Evolutionary conservation across 2,888 invertebrate genomes (phyloP).

Genomic region (Tholera decimalis): DNA sequence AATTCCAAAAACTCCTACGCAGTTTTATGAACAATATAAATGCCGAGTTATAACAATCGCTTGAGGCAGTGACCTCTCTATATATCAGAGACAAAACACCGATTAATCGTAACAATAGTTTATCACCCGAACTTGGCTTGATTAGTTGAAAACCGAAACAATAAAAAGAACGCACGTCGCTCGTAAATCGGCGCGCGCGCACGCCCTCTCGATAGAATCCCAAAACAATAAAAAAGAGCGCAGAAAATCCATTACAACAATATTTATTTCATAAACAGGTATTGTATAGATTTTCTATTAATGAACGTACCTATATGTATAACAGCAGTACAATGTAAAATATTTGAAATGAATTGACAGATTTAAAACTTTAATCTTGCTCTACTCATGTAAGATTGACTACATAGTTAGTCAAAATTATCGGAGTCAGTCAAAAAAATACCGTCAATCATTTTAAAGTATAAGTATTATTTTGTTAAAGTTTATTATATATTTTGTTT

Average conservation of each 20-base stretch:
- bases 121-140: conserved; percentile 60
- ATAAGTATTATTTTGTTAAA: neutral
- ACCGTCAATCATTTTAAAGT: neutral
- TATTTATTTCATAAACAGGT: neutral
- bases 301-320: neutral
- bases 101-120: conserved; percentile 61
- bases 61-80: conserved; percentile 43
- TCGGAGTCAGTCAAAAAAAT: neutral
- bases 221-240: neutral
- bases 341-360: neutral
- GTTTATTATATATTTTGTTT: too few relatives aligned
- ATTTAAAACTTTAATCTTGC: too few relatives aligned
- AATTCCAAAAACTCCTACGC: neutral
- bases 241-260: conserved; percentile 29
- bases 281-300: neutral
- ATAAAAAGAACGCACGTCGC: conserved; percentile 54
- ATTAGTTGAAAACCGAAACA: conserved; percentile 64
- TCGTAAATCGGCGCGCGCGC: conserved; percentile 63
- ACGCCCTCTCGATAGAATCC: conserved; percentile 24
- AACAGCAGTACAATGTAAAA: neutral
- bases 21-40: conserved; percentile 19
- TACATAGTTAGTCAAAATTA: neutral
- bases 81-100: conserved; percentile 52
- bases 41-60: conserved; percentile 22
- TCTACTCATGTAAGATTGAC: too few relatives aligned